phyloP scores from a whole-genome alignment of 1,140 invertebrate genomes.

The Campoletis sonorensis region DNA sequence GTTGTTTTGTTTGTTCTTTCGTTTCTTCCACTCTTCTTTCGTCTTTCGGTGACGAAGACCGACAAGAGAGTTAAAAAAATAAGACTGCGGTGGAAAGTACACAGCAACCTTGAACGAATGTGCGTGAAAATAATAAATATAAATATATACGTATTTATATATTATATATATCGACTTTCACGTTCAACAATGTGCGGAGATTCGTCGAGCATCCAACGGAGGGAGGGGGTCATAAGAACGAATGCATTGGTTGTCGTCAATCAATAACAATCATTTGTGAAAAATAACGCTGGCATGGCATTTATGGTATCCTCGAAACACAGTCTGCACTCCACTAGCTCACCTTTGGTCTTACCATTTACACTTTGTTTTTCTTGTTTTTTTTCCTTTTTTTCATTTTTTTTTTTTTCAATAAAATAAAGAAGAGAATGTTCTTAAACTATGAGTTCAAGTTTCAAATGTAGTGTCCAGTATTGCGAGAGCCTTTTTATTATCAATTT shows the following conservation, averaged over 20 bases:
- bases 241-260: constrained; percentile 64
- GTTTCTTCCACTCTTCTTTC: neutral
- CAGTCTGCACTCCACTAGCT: constrained; percentile 78
- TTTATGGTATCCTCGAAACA: constrained; percentile 77
- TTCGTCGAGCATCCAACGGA: constrained; percentile 65
- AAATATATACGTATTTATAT: neutral
- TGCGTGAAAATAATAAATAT: constrained; percentile 52
- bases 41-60: neutral
- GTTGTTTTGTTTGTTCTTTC: neutral
- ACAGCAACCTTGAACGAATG: constrained; percentile 59
- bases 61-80: constrained; percentile 12
- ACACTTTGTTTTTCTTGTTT: constrained; percentile 60
- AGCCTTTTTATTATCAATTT: constrained; percentile 21
- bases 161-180: constrained; percentile 62
- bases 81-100: constrained; percentile 62
- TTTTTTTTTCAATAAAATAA: constrained; percentile 67
- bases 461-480: constrained; percentile 35
- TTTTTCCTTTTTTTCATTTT: constrained; percentile 52
- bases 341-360: constrained; percentile 73
- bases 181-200: constrained; percentile 63
- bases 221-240: constrained; percentile 65
- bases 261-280: constrained; percentile 68
- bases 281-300: constrained; percentile 71
- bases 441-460: constrained; percentile 61
- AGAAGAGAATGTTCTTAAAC: constrained; percentile 57